Base-by-base conservation (phyloP, 2,797 vertebrate species). In the Synanceia verrucosa region DNA sequence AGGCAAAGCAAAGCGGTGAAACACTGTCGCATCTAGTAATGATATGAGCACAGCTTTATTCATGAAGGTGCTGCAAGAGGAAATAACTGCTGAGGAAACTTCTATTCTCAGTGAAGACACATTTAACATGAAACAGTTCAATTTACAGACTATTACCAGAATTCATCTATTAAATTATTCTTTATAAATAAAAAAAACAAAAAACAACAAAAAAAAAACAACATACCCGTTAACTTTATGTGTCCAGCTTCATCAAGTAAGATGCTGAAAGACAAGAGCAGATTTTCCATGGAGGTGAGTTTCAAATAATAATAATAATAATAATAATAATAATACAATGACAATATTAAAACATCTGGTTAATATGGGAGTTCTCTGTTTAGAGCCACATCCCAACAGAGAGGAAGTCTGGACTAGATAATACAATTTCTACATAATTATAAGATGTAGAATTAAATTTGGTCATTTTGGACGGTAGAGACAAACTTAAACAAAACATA, bases 221-320 rank as follows among this genome's bases (percentile, higher is more conserved):
- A 36, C 73, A 10, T 57, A 99, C 97, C 98, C 96, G 98, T 99
- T 95, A 99, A 94, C 92, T 99, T 99, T 96, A 99, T 99, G 95
- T 99, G 97, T 96, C 98, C 98, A 95, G 96, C 96, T 97, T 99
- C 98, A 95, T 99, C 98, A 94, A 99, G 96, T 94, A 99, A 96
- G 96, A 99, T 99, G 95, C 97, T 99, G 95, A 94, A 98, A 98
- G 94, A 95, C 73, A 93, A 73, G n/a, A 77, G 57, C 3, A 61
- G 8, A 6, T 52, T 74, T 64, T 47, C 4, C 9, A 18, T 34
- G 57, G 2, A 72, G 19, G 10, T 82, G 21, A 77, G 21, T 9
- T 65, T 83, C 2, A 65, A n/a, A 65, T 6, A 55, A n/a, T 24
- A 67, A 52, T 4, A 31, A 4, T 2, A 9, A 65, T 6, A 55